Base-by-base conservation (phyloP, 2,888 invertebrate genomes). In the Ecliptopera silaceata region DNA sequence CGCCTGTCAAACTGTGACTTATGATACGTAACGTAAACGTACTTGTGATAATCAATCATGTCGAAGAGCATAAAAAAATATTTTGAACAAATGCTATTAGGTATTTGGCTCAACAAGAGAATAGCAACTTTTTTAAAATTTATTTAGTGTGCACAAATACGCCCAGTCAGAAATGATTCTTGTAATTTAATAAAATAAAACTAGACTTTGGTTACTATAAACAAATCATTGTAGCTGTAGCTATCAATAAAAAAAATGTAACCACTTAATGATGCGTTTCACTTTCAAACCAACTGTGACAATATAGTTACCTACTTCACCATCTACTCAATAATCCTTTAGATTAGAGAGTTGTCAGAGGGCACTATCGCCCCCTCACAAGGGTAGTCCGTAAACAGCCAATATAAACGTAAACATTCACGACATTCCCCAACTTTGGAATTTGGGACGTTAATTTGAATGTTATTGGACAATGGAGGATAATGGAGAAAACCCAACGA, bases 371-470 rank as follows among this genome's bases (percentile, higher is more conserved):
- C 18, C 31, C 20, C 31, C 13, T 38, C 18, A 38, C 22, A 29
- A 34, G 41, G 50, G 32, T 44, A 12, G 17, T 43, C 38, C 42
- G 42, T 38, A 52, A 47, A 57, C 56, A 57, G 22, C 12, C 51
- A 13, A 50, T 47, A 57, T 57, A 48, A 57, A 56, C 46, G 51
- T 51, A 56, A 46, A 51, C 51, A 47, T 12, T 18, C 41, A 38
- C 29, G 42, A 13, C 31, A 18, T 42, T 42, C 36, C 18, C 38
- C 20, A 36, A 57, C 43, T 57, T 51, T 13, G 22, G 47, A 43
- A 51, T 36, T 51, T 31, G 12, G 38, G 49, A 34, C 38, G 47
- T 46, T 56, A 29, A 57, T 52, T 57, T 47, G 26, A 51, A 57
- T 57, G 36, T 52, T 51, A 57, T 51, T 44, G 51, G 38, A 47